These are phyloP conservation scores for Drosophila hamatofila DNA, from an alignment of 2,888 invertebrate genomes.

Conservation along the genomic window DNA sequence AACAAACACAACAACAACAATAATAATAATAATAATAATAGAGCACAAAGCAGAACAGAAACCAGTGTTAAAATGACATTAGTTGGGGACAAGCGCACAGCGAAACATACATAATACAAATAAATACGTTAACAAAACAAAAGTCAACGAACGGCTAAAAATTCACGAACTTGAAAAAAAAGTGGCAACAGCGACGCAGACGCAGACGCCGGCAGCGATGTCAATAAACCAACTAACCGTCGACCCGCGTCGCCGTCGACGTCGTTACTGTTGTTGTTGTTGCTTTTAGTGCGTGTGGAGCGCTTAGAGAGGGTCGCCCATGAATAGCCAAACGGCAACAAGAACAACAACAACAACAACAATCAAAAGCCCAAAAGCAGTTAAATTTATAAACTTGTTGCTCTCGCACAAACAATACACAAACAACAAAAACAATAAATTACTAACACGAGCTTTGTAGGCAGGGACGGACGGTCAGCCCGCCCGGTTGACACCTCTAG, in stretches of 20 bases:
- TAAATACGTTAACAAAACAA: conserved; percentile 65
- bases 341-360: conserved; percentile 18
- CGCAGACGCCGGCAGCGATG: conserved; percentile 58
- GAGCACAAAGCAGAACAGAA: conserved; percentile 49
- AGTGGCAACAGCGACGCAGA: conserved; percentile 45
- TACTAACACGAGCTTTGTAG: conserved; percentile 20
- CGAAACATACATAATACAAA: conserved; percentile 42
- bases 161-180: conserved; percentile 78
- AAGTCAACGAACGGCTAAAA: conserved; percentile 81
- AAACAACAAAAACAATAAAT: conserved; percentile 26
- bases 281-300: conserved; percentile 43
- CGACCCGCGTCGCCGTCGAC: conserved; percentile 39
- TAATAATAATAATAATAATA: conserved; percentile 23
- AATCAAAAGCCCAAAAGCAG: conserved; percentile 40
- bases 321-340: conserved; percentile 55
- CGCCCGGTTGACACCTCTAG: background rate
- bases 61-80: conserved; percentile 67
- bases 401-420: conserved; percentile 27
- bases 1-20: conserved; percentile 1
- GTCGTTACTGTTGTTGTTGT: conserved; percentile 16
- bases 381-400: conserved; percentile 61
- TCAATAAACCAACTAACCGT: conserved; percentile 76
- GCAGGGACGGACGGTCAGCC: background rate
- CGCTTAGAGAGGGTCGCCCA: conserved; percentile 43
- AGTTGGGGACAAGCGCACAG: conserved; percentile 55